Base-by-base conservation (phyloP, 2,888 invertebrate genomes). In the Napeogenes sylphis region DNA sequence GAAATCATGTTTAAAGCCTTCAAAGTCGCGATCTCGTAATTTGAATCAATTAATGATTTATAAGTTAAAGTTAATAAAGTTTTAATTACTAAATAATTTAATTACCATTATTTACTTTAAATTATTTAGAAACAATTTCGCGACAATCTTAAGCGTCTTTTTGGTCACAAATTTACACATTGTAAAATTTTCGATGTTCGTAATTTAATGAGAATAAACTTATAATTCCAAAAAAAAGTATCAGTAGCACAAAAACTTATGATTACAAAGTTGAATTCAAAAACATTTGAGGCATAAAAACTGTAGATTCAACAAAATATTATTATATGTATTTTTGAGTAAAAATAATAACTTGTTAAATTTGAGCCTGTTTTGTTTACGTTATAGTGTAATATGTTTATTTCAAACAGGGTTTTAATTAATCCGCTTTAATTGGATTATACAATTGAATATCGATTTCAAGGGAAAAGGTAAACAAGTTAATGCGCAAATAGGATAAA, bases 371-470 rank as follows among this genome's bases (percentile, higher is more conserved):
- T 42, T 42, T 10, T 42, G 42, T 42, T 10, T 42, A 42, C 42
- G 8, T 42, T 42, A 10, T 59, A 65, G 56, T 65, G 64, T 66
- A 21, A 21, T 21, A 66, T 66, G 69, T 70, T 75, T 73, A 67
- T 69, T 67, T 64, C 65, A 61, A 75, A 71, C 68, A 70, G 67
- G 64, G 70, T 68, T 71, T 62, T 70, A 71, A 75, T 80, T 84
- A 84, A 78, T 76, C 76, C 74, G 80, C 78, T 84, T 87, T 76
- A 83, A 87, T 90, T 90, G 89, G 88, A 86, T 86, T 88, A 89
- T 87, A 79, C 73, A 85, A 82, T 79, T 77, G 75, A 90, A 87
- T 88, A 90, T 86, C 90, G 87, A 78, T 82, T 83, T 90, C 87
- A 80, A 84, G 21, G 21, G 21, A 21, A 21, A 21, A 21, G 21